Conservation (phyloP, 1,140 invertebrate genomes). For the Drosophila dunni region DNA sequence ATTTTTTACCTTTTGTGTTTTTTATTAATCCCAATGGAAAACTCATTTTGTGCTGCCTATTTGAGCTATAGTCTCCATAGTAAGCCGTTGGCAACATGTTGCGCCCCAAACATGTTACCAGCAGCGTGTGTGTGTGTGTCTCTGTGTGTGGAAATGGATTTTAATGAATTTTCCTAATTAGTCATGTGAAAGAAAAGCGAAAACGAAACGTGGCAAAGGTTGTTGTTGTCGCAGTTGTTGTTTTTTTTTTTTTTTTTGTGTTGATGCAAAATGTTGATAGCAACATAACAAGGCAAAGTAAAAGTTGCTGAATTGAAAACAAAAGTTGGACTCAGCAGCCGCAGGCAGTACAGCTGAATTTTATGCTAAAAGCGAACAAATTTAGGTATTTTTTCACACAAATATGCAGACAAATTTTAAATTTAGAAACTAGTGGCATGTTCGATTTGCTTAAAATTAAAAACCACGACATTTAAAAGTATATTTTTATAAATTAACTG, state of each 20-base stretch:
- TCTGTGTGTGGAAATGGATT: constrained; percentile 27
- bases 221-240: constrained; percentile 22
- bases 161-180: constrained; percentile 74
- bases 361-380: neutral
- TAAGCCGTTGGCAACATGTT: constrained; percentile 52
- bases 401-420: too few relatives aligned
- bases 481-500: too few relatives aligned
- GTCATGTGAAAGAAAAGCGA: constrained; percentile 76
- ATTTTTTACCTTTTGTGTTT: constrained; percentile 4
- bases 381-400: too few relatives aligned
- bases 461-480: too few relatives aligned
- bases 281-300: constrained; percentile 47
- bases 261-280: constrained; percentile 55
- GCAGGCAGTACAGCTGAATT: constrained; percentile 4
- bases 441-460: too few relatives aligned
- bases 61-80: constrained; percentile 4
- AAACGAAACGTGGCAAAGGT: constrained; percentile 52
- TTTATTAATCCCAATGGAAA: neutral
- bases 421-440: too few relatives aligned
- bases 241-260: constrained; percentile 33
- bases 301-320: constrained; percentile 57
- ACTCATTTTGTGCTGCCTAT: neutral
- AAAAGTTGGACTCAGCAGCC: constrained; percentile 40
- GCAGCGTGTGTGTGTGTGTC: constrained; percentile 18
- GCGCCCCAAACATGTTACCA: constrained; percentile 66